Evolutionary conservation across 2,113 vertebrate genomes (phyloP), one percentile per base, ranked within the genome.

Genomic region (Capra hircus): DNA sequence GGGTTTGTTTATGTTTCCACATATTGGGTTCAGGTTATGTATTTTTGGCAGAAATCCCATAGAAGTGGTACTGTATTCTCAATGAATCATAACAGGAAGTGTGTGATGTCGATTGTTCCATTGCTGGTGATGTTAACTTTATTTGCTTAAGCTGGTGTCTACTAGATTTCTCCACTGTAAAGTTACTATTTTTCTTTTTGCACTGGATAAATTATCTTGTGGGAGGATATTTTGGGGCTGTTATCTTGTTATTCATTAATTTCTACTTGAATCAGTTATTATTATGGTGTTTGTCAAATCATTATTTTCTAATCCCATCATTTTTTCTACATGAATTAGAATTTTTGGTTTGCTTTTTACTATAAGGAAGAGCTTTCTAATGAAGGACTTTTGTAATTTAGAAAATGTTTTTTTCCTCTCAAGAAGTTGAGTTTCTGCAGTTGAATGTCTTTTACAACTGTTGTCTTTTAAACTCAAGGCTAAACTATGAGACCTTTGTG

Each of bases 51-150:
- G 57, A 27, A 80, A 67, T 74, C 25, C 53, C 45, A 43, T 4
- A 60, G 52, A 82, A 82, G 59, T 91, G 59, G 50, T 43, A n/a
- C 12, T 80, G 43, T 93, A 59, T 71, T 7, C 87, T 96, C 27
- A 15, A 0, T 50, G 27, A 23, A 16, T 62, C 40, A 5, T 43
- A 25, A 50, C 52, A 62, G 60, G 74, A 91, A 94, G 33, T 11
- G 0, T 5, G 0, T 17, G 71, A 43, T 23, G 59, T 28, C 1
- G 0, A 8, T 36, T 50, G 21, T 91, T 28, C 36, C 3, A 0
- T 55, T 7, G 33, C 53, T 83, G 53, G 30, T 60, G 88, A 62
- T 28, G 23, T 87, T 50, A 64, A 78, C 36, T 74, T 88, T 15
- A 83, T 30, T 28, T 28, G 52, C 19, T 89, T 78, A 57, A 64